Percentiles rank a stretch among this genome's conserved stretches.
Evolutionary conservation across 1,140 invertebrate species (phyloP).

Genomic region (Aricia agestis): DNA sequence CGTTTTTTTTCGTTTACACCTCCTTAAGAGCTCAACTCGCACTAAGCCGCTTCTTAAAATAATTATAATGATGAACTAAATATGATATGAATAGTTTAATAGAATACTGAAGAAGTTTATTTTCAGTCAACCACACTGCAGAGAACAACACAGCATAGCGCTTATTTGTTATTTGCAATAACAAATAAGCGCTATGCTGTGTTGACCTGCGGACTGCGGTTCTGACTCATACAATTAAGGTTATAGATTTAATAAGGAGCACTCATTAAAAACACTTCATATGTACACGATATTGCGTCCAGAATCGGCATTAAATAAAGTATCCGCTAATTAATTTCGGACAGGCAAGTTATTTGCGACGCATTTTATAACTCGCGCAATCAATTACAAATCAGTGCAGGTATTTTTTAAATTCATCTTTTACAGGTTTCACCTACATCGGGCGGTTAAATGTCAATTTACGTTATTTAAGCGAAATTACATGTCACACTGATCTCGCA

Average conservation of each 20-base stretch:
- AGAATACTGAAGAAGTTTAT: not conserved
- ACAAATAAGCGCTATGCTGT: not conserved
- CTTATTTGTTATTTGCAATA: too few species aligned
- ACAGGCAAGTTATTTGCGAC: not conserved
- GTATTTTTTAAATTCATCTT: slow-evolving; percentile 17
- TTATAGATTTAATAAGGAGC: not conserved
- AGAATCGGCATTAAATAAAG: not conserved
- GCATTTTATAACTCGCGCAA: slow-evolving; percentile 18
- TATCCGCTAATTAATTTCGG: slow-evolving; percentile 7
- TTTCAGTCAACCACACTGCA: not conserved
- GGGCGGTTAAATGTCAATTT: slow-evolving; percentile 62
- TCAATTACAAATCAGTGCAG: slow-evolving; percentile 26
- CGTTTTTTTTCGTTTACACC: too few species aligned
- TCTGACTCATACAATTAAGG: not conserved
- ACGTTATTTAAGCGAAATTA: slow-evolving; percentile 66
- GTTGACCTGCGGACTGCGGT: not conserved
- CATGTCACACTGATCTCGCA: slow-evolving; percentile 51
- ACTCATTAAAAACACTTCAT: slow-evolving; percentile 3
- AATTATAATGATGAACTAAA: too few species aligned
- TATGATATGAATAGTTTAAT: too few species aligned
- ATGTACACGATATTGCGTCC: not conserved
- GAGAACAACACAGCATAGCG: too few species aligned
- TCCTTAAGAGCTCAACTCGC: too few species aligned
- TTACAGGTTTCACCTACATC: slow-evolving; percentile 26
- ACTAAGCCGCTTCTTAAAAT: too few species aligned